Conservation (phyloP, 2,797 vertebrate genomes). For the Anas flavirostris region DNA sequence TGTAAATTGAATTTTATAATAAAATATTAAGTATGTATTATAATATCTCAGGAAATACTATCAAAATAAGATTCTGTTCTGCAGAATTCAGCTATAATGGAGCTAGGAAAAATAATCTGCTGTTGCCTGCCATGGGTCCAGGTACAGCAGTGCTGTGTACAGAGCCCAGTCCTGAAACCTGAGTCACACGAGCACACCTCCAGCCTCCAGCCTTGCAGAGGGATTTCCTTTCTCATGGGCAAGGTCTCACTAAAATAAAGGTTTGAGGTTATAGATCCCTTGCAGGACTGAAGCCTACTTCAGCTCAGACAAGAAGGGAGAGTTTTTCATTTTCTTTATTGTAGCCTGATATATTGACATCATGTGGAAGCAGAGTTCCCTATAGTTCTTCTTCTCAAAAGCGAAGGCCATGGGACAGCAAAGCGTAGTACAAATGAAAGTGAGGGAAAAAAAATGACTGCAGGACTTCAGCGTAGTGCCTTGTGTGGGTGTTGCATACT, state of each 20-base stretch:
- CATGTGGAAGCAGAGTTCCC: not conserved
- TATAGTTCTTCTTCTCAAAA: not conserved
- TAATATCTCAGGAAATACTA: not conserved
- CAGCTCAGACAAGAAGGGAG: not conserved
- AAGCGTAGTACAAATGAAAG: not conserved
- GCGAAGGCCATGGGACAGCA: not conserved
- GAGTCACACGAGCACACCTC: not conserved
- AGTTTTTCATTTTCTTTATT: not conserved
- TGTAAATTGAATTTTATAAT: not conserved
- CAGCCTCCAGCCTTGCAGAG: not conserved
- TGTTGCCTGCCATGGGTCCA: not conserved
- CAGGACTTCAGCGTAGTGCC: not conserved
- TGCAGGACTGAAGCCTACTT: not conserved
- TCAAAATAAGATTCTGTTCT: not conserved
- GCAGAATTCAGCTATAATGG: not conserved
- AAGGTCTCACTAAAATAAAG: not conserved
- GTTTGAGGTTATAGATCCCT: not conserved
- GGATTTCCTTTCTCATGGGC: not conserved
- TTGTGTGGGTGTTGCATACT: not conserved
- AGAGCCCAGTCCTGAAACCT: constrained; percentile 24
- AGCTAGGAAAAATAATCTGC: not conserved
- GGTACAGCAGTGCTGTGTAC: not conserved
- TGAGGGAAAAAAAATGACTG: not conserved
- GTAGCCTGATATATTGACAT: not conserved
- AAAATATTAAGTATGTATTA: not conserved